Conservation (phyloP, 92 coral and sea anemone species). For the Epizoanthus ramosus region DNA sequence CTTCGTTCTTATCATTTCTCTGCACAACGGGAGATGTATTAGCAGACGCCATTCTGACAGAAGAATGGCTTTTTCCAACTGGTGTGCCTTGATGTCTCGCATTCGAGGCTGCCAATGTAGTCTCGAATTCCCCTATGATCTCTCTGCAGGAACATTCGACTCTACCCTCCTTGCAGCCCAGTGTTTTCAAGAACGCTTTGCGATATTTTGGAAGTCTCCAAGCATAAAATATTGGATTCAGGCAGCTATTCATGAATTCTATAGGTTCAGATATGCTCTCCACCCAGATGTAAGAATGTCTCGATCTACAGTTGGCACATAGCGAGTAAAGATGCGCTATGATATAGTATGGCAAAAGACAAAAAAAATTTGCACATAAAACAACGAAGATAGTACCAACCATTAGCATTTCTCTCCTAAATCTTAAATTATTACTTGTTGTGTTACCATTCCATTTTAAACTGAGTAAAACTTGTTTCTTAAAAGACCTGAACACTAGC, state of each 20-base stretch:
- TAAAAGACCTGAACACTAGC: constrained; percentile 36
- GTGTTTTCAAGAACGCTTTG: constrained; percentile 12
- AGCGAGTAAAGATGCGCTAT: constrained; percentile 38
- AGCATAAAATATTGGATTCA: constrained; percentile 57
- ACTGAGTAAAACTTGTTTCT: not conserved
- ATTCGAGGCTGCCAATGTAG: too few relatives aligned
- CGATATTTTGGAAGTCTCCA: constrained; percentile 57
- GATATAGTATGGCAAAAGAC: constrained; percentile 53
- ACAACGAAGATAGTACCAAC: constrained; percentile 47
- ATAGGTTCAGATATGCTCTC: constrained; percentile 58
- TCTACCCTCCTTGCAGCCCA: too few relatives aligned
- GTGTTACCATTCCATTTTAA: not conserved
- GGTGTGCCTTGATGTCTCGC: too few relatives aligned
- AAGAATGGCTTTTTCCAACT: too few relatives aligned
- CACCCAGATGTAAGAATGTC: not conserved
- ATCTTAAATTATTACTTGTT: not conserved
- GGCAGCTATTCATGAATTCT: constrained; percentile 56
- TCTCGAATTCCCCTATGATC: too few relatives aligned
- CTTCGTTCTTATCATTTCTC: too few relatives aligned
- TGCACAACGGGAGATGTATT: too few relatives aligned
- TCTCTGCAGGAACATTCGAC: too few relatives aligned
- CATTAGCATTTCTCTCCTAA: constrained; percentile 34
- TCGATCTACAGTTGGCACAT: constrained; percentile 30
- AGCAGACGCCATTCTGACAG: too few relatives aligned
- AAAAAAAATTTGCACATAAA: constrained; percentile 28